Percentiles rank a stretch among this genome's conserved stretches.
phyloP scores from a whole-genome alignment of 2,113 vertebrate species.

The Castor canadensis region DNA sequence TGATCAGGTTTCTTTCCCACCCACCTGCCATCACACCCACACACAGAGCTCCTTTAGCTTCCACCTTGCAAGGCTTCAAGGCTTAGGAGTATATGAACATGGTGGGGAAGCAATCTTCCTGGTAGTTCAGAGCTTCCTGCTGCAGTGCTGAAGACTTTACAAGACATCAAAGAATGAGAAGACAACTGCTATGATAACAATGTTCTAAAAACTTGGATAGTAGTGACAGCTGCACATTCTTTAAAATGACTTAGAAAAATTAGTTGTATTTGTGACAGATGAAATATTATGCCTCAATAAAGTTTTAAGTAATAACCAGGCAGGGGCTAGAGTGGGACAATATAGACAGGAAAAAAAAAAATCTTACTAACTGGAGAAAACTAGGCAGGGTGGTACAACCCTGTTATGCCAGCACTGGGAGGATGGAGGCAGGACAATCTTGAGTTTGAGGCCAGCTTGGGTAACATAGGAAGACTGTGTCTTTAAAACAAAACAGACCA shows the following conservation, averaged over 20 bases:
- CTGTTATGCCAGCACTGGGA: too few relatives aligned
- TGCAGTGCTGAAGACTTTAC: background rate
- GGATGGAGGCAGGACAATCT: too few relatives aligned
- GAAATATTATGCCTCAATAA: constrained; percentile 2
- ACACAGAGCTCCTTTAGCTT: background rate
- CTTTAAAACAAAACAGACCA: background rate
- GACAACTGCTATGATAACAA: background rate
- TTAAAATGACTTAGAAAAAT: constrained; percentile 41
- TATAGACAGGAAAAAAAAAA: background rate
- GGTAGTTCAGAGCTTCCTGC: background rate
- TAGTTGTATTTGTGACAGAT: background rate
- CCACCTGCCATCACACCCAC: background rate
- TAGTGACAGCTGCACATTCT: background rate
- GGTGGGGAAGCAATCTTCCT: background rate
- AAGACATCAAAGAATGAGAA: background rate
- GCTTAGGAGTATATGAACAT: background rate
- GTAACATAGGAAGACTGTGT: background rate
- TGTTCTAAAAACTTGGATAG: background rate
- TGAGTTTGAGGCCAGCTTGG: background rate
- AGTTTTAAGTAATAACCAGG: background rate
- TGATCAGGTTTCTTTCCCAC: background rate
- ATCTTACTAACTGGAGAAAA: background rate
- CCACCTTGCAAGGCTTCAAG: background rate
- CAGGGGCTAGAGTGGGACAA: background rate
- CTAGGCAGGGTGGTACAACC: too few relatives aligned